Evolutionary conservation across 2,888 invertebrate species (phyloP).

Genomic region (Limnephilus rhombicus): DNA sequence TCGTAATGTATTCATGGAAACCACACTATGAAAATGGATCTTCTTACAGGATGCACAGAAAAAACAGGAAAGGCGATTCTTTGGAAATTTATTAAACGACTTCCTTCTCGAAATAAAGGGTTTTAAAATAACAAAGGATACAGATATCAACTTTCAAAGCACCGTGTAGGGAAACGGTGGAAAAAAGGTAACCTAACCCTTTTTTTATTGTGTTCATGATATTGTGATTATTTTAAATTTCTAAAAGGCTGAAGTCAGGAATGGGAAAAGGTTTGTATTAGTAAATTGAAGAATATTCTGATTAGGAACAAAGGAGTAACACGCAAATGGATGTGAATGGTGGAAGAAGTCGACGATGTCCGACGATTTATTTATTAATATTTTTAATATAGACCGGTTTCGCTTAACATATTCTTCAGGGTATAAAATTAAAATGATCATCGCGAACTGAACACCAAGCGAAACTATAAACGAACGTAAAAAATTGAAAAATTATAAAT

Average conservation of each 20-base stretch:
- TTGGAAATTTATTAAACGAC: neutral
- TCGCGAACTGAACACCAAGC: too few relatives aligned
- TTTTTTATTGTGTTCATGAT: neutral
- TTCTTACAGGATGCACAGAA: neutral
- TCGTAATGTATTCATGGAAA: too few relatives aligned
- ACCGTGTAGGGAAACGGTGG: neutral
- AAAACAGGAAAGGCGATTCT: neutral
- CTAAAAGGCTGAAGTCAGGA: neutral
- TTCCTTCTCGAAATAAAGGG: neutral
- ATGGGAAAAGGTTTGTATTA: neutral
- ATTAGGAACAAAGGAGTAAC: neutral
- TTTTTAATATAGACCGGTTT: too few relatives aligned
- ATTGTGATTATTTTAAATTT: neutral
- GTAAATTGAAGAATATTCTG: neutral
- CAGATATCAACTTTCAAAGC: neutral
- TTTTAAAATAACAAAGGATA: neutral
- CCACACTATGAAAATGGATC: too few relatives aligned
- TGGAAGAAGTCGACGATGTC: too few relatives aligned
- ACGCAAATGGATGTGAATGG: too few relatives aligned
- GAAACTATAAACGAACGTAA: too few relatives aligned
- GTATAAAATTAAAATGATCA: too few relatives aligned
- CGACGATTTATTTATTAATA: too few relatives aligned
- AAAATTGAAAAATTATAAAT: too few relatives aligned
- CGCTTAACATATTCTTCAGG: too few relatives aligned
- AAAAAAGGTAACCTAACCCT: neutral